A percentile compares a stretch with the other conserved stretches of the same genome.
phyloP scores from a whole-genome alignment of 1,140 invertebrate species.

The Caenorhabditis remanei region DNA sequence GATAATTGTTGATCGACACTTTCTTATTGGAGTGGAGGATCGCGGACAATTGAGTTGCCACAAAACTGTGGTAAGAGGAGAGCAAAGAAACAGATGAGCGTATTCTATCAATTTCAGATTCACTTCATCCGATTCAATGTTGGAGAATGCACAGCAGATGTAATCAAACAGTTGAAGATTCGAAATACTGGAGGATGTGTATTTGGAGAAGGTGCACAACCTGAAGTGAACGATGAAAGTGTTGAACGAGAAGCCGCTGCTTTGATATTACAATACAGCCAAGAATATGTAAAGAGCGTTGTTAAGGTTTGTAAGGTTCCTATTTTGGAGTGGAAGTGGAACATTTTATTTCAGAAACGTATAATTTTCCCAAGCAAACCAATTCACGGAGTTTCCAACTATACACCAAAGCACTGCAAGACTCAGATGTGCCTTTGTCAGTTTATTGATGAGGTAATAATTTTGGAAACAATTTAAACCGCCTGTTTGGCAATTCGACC shows the following conservation, averaged over 20 bases:
- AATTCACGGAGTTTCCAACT: conserved; percentile 55
- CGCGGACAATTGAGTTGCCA: conserved; percentile 62
- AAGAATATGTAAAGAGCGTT: conserved; percentile 60
- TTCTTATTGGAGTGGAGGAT: conserved; percentile 62
- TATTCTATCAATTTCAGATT: conserved; percentile 38
- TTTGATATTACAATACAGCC: conserved; percentile 59
- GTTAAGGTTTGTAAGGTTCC: conserved; percentile 40
- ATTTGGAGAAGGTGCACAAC: conserved; percentile 27
- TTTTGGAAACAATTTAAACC: not conserved
- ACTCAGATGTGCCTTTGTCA: conserved; percentile 58
- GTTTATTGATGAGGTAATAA: conserved; percentile 58
- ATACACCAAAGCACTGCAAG: conserved; percentile 60
- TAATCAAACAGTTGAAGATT: conserved; percentile 57
- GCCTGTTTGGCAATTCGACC: no score
- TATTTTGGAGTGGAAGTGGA: not conserved
- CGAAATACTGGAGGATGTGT: conserved; percentile 47
- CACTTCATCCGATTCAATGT: conserved; percentile 62
- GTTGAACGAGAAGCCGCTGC: conserved; percentile 9
- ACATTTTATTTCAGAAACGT: conserved; percentile 34
- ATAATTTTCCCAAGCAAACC: conserved; percentile 60
- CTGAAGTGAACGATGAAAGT: conserved; percentile 8
- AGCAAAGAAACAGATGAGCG: no score
- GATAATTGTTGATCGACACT: conserved; percentile 55
- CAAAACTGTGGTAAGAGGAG: conserved; percentile 61
- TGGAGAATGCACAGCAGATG: conserved; percentile 50